These are phyloP conservation scores for Drosophila kohkoa DNA, from an alignment of 1,140 invertebrate species.

Conservation along the genomic window DNA sequence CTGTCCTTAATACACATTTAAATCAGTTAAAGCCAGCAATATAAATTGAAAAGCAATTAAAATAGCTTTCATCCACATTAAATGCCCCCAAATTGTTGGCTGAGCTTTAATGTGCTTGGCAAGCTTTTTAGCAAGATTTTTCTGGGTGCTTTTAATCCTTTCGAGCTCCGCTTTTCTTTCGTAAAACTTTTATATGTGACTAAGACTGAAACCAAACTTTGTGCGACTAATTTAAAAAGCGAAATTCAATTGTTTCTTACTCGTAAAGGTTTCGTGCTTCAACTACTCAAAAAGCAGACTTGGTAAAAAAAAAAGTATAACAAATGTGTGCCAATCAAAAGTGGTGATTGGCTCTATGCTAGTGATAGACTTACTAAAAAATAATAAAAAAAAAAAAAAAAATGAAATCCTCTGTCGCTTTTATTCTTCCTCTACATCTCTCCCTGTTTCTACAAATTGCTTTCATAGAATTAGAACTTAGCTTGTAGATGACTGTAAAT, in stretches of 20 bases:
- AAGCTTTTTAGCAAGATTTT: conserved; percentile 1
- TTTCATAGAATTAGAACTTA: conserved; percentile 54
- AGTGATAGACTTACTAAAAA: conserved; percentile 74
- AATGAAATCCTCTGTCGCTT: neutral
- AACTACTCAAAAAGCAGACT: conserved; percentile 34
- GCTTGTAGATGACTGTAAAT: conserved; percentile 67
- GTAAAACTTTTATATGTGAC: conserved; percentile 38
- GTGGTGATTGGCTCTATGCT: conserved; percentile 58
- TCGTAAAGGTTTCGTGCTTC: conserved; percentile 63
- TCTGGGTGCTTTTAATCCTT: neutral
- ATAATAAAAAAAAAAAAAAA: too few relatives aligned
- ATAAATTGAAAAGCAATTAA: too few relatives aligned
- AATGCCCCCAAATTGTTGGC: too few relatives aligned
- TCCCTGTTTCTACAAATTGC: conserved; percentile 9
- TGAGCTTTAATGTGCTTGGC: too few relatives aligned
- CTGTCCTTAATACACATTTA: too few relatives aligned
- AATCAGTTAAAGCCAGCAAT: too few relatives aligned
- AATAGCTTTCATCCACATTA: too few relatives aligned
- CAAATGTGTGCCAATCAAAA: conserved; percentile 22
- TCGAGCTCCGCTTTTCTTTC: conserved; percentile 5
- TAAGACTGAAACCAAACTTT: conserved; percentile 61
- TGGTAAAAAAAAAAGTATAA: conserved; percentile 1
- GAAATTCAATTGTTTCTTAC: conserved; percentile 30
- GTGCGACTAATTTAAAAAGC: conserved; percentile 42
- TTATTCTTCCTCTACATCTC: neutral